Base-by-base conservation (phyloP, 2,888 invertebrate species). In the Troides helena region DNA sequence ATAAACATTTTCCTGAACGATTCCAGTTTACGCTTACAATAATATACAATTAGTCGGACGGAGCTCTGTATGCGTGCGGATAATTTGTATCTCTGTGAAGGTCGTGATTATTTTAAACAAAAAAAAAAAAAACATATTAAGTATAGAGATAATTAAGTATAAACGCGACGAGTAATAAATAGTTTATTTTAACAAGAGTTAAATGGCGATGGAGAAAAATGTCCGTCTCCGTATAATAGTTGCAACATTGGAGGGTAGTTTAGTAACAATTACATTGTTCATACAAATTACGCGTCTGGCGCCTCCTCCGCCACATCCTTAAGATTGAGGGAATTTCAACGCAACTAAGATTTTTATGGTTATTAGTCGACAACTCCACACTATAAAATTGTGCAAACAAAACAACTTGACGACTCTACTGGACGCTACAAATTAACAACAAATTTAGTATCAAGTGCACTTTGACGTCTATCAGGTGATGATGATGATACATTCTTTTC, bases 41-140 rank as follows among this genome's bases (percentile, higher is more conserved):
- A 62, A 64, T 72, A 72, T 71, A 72, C 74, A 74, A 75, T 75
- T 75, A 74, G 72, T 70, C 71, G 68, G 72, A 61, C 30, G 30
- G 36, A 36, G 68, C 69, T 65, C 69, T 39, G 72, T 65, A 67
- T 72, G 75, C 75, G 75, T 74, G 75, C 64, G 71, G 70, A 69
- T 75, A 75, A 75, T 75, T 73, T 68, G 74, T 74, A 72, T 71
- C 69, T 63, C 62, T 30, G 70, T 66, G 70, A 73, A 72, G 70
- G 69, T 69, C 67, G 68, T 17, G 39, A 65, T 69, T 71, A 71
- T 70, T 70, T 69, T 62, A 60, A 62, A 65, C 67, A 67, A 67
- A 73, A 72, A 46, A 67, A 73, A 70, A 71, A 66, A 68, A 53
- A 68, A 71, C 69, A 68, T 71, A 72, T 70, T 71, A 63, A 70